Evolutionary conservation across 2,797 vertebrate genomes (phyloP), one percentile per base, ranked within the genome.

Genomic region (Enteromius anoplus): DNA sequence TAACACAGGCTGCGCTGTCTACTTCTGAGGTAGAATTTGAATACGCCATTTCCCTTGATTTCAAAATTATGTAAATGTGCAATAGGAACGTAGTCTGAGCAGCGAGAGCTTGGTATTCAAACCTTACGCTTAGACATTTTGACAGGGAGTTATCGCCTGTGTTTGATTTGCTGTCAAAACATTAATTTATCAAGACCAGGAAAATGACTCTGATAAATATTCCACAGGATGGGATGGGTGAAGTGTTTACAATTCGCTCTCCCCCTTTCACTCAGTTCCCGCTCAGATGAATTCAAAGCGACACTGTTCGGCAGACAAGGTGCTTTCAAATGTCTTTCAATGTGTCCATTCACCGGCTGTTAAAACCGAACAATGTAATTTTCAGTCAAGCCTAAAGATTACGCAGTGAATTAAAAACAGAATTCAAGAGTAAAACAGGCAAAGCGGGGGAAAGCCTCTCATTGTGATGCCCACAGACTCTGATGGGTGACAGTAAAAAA

Each of bases 141-240:
- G 85, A 88, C 86, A 88, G 81, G 70, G 65, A 85, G 78, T 87
- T 87, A 82, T 86, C 87, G 69, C 64, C 82, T 58, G 70, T 81
- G 70, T 85, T 85, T 88, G 84, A 90, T 87, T 87, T 84, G 81
- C 87, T 87, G 89, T 88, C 85, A 88, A 91, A 89, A 88, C 83
- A 85, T 79, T 69, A 84, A 88, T 86, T 88, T 82, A 83, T 88
- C 62, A 70, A 70, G 76, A 85, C 83, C 76, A 68, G 62, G 76
- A 76, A 83, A 84, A 81, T 84, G 84, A 81, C 84, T 81, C 62
- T 32, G 70, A 86, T 83, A 86, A 89, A 86, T 85, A 87, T 82
- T 84, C 75, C 58, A 62, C 70, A 58, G 70, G 78, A 86, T 71
- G 73, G 81, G 72, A 53, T 32, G 58, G 26, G 65, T 45, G 65